Percentiles rank a stretch among this genome's conserved stretches.
These are phyloP conservation scores for Sitobion miscanthi DNA, from an alignment of 1,140 invertebrate species.

Conservation along the genomic window DNA sequence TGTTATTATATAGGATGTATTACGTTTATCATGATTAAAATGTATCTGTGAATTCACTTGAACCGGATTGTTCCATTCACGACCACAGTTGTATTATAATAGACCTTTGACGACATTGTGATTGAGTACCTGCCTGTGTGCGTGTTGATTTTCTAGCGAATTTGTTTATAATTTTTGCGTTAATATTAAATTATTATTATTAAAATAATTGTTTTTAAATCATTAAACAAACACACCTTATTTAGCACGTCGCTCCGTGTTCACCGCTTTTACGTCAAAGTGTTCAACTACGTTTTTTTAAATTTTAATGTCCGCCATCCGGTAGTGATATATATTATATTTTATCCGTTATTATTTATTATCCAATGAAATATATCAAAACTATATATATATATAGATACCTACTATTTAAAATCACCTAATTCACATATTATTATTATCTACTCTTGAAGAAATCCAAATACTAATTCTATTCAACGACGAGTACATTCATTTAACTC, in stretches of 20 bases:
- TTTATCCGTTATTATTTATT: background rate
- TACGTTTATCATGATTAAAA: too few species aligned
- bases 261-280: background rate
- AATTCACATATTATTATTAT: background rate
- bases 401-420: too few species aligned
- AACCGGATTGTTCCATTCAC: background rate
- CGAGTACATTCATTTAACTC: too few species aligned
- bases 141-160: background rate
- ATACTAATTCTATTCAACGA: background rate
- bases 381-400: too few species aligned
- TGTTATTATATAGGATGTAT: background rate
- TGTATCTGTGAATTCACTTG: background rate
- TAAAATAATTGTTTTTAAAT: background rate
- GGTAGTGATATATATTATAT: background rate
- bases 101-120: background rate
- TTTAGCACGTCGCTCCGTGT: background rate
- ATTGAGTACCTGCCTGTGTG: background rate
- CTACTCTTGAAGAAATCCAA: background rate
- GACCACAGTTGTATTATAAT: background rate
- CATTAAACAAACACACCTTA: background rate
- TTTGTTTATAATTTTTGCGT: background rate
- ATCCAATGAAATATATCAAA: background rate
- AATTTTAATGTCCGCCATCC: background rate
- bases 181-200: slow-evolving; percentile 3
- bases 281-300: background rate